phyloP scores from a whole-genome alignment of 1,140 invertebrate genomes.

The Adelges cooleyi region DNA sequence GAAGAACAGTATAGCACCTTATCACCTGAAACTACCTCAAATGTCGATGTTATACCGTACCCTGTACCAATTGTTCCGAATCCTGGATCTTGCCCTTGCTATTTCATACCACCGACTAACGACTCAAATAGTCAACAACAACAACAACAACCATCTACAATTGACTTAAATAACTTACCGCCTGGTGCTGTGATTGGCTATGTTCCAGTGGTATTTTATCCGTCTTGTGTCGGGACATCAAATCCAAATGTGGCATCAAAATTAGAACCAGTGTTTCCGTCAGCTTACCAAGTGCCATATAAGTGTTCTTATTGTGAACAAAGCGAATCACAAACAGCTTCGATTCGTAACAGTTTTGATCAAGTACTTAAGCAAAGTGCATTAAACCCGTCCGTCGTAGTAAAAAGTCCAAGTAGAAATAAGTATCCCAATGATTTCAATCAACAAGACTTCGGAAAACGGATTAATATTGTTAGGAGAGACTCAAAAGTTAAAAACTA shows the following conservation, averaged over 20 bases:
- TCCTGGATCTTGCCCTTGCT: slow-evolving; percentile 44
- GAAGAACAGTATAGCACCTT: neutral
- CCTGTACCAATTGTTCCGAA: slow-evolving; percentile 41
- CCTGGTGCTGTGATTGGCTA: slow-evolving; percentile 45
- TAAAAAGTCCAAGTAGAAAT: slow-evolving; percentile 13
- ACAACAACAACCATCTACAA: neutral
- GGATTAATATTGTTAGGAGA: neutral
- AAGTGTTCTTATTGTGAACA: slow-evolving; percentile 31
- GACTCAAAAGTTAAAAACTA: neutral
- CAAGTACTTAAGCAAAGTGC: slow-evolving; percentile 4
- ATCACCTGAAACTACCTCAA: slow-evolving; percentile 34
- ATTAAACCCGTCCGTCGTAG: neutral
- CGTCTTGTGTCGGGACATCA: slow-evolving; percentile 44
- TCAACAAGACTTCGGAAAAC: slow-evolving; percentile 11
- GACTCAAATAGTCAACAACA: neutral
- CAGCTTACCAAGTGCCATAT: slow-evolving; percentile 41
- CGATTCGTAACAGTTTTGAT: neutral
- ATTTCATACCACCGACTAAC: slow-evolving; percentile 41
- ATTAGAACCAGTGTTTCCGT: slow-evolving; percentile 45
- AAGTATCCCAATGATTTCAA: neutral
- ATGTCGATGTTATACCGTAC: slow-evolving; percentile 44
- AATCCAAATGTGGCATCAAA: slow-evolving; percentile 36
- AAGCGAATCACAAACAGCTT: slow-evolving; percentile 11
- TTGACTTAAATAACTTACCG: slow-evolving; percentile 32
- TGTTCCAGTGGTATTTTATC: slow-evolving; percentile 48